Evolutionary conservation across 2,113 vertebrate species (phyloP).

Genomic region (Bos indicus): DNA sequence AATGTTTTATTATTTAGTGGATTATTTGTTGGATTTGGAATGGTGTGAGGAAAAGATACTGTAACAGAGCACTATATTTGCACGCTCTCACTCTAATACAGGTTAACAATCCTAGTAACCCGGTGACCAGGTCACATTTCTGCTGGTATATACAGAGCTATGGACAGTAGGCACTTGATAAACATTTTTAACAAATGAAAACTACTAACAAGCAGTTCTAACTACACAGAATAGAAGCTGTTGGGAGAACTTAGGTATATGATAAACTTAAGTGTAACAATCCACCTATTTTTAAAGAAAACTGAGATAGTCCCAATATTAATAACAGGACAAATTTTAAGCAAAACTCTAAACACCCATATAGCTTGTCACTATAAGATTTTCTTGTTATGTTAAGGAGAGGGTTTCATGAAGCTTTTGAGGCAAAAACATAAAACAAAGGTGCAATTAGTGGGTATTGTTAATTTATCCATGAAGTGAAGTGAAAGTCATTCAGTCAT

Average conservation of each 20-base stretch:
- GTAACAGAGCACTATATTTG: not conserved
- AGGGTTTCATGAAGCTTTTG: not conserved
- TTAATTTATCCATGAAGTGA: not conserved
- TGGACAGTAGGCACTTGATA: not conserved
- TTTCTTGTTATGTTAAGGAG: not conserved
- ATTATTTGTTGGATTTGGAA: not conserved
- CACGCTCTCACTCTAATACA: not conserved
- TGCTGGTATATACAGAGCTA: not conserved
- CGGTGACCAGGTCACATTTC: not conserved
- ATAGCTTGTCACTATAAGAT: not conserved
- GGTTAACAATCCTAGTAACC: not conserved
- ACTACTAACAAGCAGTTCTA: not conserved
- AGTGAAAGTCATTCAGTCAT: not conserved
- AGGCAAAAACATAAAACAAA: not conserved
- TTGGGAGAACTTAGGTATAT: not conserved
- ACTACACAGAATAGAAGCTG: not conserved
- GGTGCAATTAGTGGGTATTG: not conserved
- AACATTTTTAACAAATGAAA: not conserved
- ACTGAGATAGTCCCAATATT: not conserved
- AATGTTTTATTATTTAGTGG: not conserved
- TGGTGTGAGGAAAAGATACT: not conserved
- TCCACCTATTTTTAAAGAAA: not conserved
- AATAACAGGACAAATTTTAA: not conserved
- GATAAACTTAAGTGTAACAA: not conserved
- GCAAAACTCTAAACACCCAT: not conserved